Evolutionary conservation across 2,797 vertebrate genomes (phyloP), one percentile per base, ranked within the genome.

Genomic region (Paedocypris micromegethes): DNA sequence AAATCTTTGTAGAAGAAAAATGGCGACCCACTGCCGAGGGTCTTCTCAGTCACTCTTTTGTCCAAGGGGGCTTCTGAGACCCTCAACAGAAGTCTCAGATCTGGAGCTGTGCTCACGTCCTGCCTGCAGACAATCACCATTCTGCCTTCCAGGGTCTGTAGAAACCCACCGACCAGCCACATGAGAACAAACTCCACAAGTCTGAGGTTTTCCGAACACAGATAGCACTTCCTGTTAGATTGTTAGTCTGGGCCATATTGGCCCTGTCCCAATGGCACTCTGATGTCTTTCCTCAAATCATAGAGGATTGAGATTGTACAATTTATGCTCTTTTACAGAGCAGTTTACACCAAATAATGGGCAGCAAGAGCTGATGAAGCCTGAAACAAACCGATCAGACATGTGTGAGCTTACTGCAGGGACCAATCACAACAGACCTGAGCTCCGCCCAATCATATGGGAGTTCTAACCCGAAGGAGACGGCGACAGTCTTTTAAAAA

Each of bases 1-100:
- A 90, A 84, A 93, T 95, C 80, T 94, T 96, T 4, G 91, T 95
- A 75, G 93, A 94, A 81, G 94, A 95, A 84, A 96, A 96, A 81
- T 88, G 90, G 81, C 84, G 94, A 51, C 93, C 93, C 46, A 93
- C 93, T 0, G 93, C 94, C 0, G 94, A 96, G 61, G 85, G 84
- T 49, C 85, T 96, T 70, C 91, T 96, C 76, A 86, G 89, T 43
- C 93, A 96, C 64, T 85, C 91, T 0, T 96, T 96, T 0, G 89
- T 94, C 74, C 92, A 74, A 81, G 87, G 92, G 9, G 77, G 85
- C 83, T 92, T 93, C 86, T 95, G 92, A 42, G 48, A 57, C 40
- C 49, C 76, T 75, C 66, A 51, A 39, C 38, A 68, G 77, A 79
- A 72, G 66, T 8, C 54, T 49, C 69, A 70, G 77, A 74, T 23